These are phyloP conservation scores for Chroicocephalus ridibundus DNA, from an alignment of 2,113 vertebrate genomes.

Conservation along the genomic window DNA sequence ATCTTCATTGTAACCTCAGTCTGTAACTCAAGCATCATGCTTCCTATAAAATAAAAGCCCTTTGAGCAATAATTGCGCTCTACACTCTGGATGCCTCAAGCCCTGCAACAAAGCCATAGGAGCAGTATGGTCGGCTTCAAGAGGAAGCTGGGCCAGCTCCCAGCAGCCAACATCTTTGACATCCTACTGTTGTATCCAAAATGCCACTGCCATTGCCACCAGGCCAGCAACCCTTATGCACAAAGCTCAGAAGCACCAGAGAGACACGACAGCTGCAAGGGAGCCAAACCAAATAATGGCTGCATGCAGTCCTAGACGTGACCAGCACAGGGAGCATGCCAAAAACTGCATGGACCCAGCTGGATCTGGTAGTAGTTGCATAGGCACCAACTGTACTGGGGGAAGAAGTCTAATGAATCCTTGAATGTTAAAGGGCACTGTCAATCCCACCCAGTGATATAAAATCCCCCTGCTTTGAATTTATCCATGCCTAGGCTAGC, in stretches of 20 bases:
- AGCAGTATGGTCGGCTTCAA: neutral
- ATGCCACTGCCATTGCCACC: fast-evolving
- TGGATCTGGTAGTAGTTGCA: neutral
- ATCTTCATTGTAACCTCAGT: neutral
- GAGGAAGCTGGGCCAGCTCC: neutral
- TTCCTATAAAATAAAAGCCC: neutral
- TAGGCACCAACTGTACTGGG: neutral
- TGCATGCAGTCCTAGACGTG: neutral
- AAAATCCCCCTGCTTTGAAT: neutral
- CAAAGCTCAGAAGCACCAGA: neutral
- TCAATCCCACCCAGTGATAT: neutral
- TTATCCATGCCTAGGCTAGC: neutral
- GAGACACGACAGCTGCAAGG: fast-evolving
- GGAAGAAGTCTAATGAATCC: neutral
- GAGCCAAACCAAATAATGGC: neutral
- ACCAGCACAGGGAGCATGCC: neutral
- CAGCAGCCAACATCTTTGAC: neutral
- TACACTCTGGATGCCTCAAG: neutral
- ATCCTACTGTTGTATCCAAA: neutral
- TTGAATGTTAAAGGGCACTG: neutral
- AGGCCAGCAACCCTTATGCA: neutral
- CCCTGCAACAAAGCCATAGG: neutral
- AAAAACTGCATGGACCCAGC: fast-evolving
- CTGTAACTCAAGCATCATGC: neutral
- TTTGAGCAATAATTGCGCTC: neutral